A percentile compares a stretch with the other conserved stretches of the same genome.
Evolutionary conservation across 2,888 invertebrate species (phyloP).

Genomic region (Campoplex nolae): DNA sequence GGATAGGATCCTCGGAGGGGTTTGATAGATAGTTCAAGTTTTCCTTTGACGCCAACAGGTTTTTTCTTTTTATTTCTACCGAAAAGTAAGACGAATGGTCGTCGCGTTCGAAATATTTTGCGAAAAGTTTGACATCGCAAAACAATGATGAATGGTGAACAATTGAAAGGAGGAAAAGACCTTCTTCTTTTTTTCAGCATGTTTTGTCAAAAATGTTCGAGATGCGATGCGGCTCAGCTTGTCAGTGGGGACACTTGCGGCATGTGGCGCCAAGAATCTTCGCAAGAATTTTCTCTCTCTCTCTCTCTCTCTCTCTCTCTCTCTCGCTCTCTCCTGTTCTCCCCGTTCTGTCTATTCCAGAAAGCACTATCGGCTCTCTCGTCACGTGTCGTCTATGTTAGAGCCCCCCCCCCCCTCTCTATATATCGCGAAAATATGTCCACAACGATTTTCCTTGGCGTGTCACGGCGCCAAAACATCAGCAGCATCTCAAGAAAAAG

Average conservation of each 20-base stretch:
- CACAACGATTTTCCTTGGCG: conserved; percentile 25
- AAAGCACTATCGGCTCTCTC: conserved; percentile 44
- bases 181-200: neutral
- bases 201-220: neutral
- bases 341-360: neutral
- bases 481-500: conserved; percentile 14
- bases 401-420: neutral
- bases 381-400: conserved; percentile 20
- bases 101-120: conserved; percentile 4
- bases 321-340: neutral
- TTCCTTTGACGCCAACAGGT: neutral
- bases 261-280: conserved; percentile 36
- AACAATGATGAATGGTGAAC: conserved; percentile 1
- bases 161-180: neutral
- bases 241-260: neutral
- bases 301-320: neutral
- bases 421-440: conserved; percentile 33
- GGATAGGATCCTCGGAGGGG: neutral
- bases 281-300: neutral
- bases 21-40: conserved; percentile 25
- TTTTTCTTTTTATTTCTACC: too few species aligned
- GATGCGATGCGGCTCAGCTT: conserved; percentile 18
- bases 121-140: neutral
- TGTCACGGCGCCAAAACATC: conserved; percentile 29
- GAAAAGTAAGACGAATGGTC: conserved; percentile 65